Evolutionary conservation across 2,113 vertebrate species (phyloP).

Genomic region (Alectura lathami): DNA sequence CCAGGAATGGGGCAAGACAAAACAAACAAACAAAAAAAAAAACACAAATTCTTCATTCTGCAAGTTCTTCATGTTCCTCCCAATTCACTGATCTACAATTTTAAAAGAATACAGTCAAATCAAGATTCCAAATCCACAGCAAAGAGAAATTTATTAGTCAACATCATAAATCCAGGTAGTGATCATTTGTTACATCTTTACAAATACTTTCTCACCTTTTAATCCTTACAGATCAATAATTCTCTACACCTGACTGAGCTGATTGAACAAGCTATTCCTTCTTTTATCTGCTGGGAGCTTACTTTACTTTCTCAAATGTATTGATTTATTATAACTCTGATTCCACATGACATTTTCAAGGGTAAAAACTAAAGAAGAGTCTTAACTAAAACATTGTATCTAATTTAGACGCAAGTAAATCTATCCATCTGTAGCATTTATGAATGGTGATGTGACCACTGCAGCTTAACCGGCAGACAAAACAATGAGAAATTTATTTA

Average conservation of each 20-base stretch:
- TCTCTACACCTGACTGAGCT: background rate
- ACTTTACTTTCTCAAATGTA: background rate
- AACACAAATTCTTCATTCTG: background rate
- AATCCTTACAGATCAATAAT: background rate
- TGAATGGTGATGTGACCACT: accelerated
- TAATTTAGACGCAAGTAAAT: background rate
- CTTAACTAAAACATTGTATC: background rate
- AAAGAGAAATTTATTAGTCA: background rate
- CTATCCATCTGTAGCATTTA: background rate
- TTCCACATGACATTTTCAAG: background rate
- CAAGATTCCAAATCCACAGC: background rate
- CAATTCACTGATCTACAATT: background rate
- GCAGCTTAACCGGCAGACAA: background rate
- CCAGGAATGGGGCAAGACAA: background rate
- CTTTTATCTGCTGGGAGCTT: background rate
- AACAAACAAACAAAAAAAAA: background rate
- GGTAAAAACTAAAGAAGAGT: background rate
- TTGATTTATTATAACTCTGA: background rate
- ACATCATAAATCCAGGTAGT: background rate
- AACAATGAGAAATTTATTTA: background rate
- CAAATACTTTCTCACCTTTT: background rate
- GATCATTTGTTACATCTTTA: background rate
- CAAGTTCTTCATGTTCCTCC: background rate
- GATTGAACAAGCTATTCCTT: background rate
- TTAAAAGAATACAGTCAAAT: background rate